Conservation (phyloP, 1,140 invertebrate genomes). For the Probaryconus sp. region DNA sequence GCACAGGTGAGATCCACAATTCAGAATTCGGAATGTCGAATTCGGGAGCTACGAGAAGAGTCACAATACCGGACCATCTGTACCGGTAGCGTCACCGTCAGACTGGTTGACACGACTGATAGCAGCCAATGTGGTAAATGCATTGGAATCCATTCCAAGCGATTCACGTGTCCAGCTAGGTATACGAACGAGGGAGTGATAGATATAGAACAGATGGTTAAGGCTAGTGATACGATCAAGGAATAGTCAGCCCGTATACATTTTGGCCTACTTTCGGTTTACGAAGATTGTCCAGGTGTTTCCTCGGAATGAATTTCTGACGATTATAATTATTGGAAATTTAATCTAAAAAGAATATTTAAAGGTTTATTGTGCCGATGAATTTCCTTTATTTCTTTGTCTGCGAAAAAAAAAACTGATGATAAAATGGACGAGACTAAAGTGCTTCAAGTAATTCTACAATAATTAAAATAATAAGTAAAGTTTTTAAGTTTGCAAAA, state of each 20-base stretch:
- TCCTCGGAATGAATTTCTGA: no score
- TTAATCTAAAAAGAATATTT: no score
- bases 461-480: no score
- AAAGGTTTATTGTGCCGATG: no score
- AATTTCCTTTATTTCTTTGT: no score
- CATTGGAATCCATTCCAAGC: slow-evolving; percentile 68
- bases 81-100: slow-evolving; percentile 67
- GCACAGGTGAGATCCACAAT: slow-evolving; percentile 65
- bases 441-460: no score
- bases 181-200: slow-evolving; percentile 26
- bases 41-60: slow-evolving; percentile 46
- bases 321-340: no score
- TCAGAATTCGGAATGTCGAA: slow-evolving; percentile 60
- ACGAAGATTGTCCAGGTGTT: slow-evolving; percentile 16
- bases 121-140: slow-evolving; percentile 71
- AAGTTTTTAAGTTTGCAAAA: no score
- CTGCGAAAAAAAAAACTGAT: no score
- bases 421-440: no score
- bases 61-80: slow-evolving; percentile 69
- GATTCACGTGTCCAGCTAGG: slow-evolving; percentile 61
- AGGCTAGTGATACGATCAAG: slow-evolving; percentile 50
- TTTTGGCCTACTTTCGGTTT: no score
- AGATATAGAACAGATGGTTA: slow-evolving; percentile 32
- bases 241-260: slow-evolving; percentile 33
- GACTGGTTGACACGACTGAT: slow-evolving; percentile 67